A percentile compares a stretch with the other conserved stretches of the same genome.
Conservation (phyloP, 2,888 invertebrate genomes). For the Poecilus cupreus region DNA sequence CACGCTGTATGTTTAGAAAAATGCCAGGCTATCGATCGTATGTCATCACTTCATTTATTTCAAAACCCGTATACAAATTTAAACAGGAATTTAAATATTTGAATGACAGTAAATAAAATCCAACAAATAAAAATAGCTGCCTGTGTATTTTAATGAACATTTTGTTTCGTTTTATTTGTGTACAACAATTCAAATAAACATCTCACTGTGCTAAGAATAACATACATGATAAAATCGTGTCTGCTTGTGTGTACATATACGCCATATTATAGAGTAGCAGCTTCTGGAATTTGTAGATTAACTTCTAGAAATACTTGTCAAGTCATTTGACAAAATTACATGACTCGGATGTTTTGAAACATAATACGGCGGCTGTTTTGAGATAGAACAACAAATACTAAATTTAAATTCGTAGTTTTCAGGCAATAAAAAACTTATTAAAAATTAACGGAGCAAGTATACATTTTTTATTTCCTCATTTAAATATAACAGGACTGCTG, state of each 20-base stretch:
- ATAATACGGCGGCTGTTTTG: background rate
- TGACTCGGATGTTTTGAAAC: conserved; percentile 25
- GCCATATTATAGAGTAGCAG: background rate
- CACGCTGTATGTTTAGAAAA: too few relatives aligned
- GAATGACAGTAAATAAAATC: too few relatives aligned
- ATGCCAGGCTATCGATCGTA: too few relatives aligned
- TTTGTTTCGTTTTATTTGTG: too few relatives aligned
- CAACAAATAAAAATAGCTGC: too few relatives aligned
- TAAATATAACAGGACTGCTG: background rate
- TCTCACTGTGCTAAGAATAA: background rate
- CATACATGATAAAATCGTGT: background rate
- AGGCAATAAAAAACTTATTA: conserved; percentile 20
- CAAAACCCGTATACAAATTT: too few relatives aligned
- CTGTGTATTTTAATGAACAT: too few relatives aligned
- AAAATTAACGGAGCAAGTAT: background rate
- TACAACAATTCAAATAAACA: background rate
- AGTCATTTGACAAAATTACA: conserved; percentile 38
- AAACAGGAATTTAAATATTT: too few relatives aligned
- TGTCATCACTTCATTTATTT: too few relatives aligned
- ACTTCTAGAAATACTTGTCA: conserved; percentile 30
- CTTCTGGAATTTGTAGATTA: conserved; percentile 31
- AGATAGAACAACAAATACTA: background rate
- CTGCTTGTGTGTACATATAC: background rate
- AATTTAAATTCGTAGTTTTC: conserved; percentile 2
- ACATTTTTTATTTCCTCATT: background rate